These are phyloP conservation scores for Salarias fasciatus DNA, from an alignment of 2,797 vertebrate genomes.

Conservation along the genomic window DNA sequence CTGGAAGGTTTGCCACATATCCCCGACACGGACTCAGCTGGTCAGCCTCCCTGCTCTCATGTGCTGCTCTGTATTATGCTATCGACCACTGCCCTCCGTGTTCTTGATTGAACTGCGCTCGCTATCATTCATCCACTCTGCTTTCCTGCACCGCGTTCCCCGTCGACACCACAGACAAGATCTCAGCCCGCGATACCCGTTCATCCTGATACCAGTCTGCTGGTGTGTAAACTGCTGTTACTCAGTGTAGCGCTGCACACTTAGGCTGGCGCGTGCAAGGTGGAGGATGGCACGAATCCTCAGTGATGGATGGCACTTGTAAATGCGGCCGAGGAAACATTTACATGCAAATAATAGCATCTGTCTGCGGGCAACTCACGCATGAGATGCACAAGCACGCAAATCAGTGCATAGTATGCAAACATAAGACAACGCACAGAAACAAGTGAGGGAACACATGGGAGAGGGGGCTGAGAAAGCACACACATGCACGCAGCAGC, in stretches of 20 bases:
- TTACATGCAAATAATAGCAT: constrained; percentile 74
- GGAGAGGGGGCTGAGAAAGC: no score
- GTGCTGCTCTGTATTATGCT: constrained; percentile 9
- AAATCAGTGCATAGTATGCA: constrained; percentile 2
- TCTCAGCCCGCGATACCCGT: constrained; percentile 17
- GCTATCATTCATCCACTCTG: constrained; percentile 25
- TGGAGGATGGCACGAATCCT: constrained; percentile 28
- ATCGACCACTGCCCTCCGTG: constrained; percentile 15
- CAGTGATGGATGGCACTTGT: constrained; percentile 64
- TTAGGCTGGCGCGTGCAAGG: no score
- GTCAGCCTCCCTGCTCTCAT: constrained; percentile 5
- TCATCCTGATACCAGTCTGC: constrained; percentile 5
- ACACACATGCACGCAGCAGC: constrained; percentile 24
- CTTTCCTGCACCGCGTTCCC: constrained; percentile 14
- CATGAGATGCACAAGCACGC: constrained; percentile 33
- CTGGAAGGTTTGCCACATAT: constrained; percentile 4
- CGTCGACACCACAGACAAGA: constrained; percentile 21
- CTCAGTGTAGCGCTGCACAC: no score
- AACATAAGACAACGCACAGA: constrained; percentile 15
- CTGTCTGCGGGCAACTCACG: constrained; percentile 62
- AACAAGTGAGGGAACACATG: constrained; percentile 11
- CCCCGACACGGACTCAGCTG: background rate
- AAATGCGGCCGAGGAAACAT: constrained; percentile 62
- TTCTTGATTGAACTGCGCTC: constrained; percentile 21
- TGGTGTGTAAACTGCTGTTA: no score